Evolutionary conservation across 2,113 vertebrate species (phyloP).

Genomic region (Martes martes): DNA sequence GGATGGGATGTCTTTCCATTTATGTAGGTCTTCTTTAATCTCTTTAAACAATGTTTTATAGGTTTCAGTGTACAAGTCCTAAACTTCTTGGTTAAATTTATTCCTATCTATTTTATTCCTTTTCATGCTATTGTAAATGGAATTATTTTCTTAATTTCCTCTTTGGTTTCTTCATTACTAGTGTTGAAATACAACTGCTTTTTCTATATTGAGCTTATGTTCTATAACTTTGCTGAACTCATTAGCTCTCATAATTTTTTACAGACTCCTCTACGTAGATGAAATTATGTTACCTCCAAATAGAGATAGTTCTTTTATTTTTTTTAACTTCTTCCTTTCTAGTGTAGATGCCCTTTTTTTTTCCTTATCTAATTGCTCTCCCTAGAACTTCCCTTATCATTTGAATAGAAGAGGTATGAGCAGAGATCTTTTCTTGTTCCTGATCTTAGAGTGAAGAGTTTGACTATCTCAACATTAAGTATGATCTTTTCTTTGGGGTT

Average conservation of each 20-base stretch:
- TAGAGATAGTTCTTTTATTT: not conserved
- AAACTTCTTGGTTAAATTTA: not conserved
- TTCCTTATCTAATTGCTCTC: not conserved
- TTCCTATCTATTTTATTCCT: not conserved
- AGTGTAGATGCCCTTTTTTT: not conserved
- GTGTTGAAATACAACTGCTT: not conserved
- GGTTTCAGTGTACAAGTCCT: not conserved
- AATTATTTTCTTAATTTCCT: not conserved
- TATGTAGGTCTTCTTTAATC: not conserved
- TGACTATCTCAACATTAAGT: not conserved
- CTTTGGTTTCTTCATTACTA: not conserved
- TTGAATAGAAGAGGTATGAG: not conserved
- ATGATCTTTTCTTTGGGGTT: not conserved
- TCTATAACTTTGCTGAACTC: not conserved
- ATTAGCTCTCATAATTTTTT: not conserved
- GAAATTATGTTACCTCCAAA: not conserved
- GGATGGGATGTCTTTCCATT: not conserved
- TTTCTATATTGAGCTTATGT: not conserved
- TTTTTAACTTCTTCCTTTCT: not conserved
- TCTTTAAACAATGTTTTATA: not conserved
- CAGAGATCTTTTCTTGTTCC: not conserved
- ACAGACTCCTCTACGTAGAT: not conserved
- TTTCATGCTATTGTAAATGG: not conserved
- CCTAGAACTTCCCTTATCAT: not conserved
- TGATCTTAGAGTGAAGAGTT: not conserved